phyloP scores from a whole-genome alignment of 2,888 invertebrate species.

The Panopea generosa region DNA sequence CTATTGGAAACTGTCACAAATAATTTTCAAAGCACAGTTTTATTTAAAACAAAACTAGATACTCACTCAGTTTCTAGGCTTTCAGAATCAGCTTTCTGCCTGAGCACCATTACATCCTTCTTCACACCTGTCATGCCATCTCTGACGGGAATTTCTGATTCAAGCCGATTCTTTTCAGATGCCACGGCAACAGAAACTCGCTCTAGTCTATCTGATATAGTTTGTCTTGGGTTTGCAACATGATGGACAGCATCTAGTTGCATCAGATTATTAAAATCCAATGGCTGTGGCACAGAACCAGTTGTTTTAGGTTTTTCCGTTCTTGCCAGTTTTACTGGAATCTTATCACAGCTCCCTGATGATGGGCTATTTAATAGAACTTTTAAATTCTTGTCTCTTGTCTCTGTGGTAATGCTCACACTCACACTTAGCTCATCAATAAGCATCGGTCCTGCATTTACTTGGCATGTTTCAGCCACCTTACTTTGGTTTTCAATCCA shows the following conservation, averaged over 20 bases:
- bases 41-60: not conserved
- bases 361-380: not conserved
- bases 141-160: slow-evolving; percentile 37
- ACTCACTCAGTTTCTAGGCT: slow-evolving; percentile 30
- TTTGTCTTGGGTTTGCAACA: not conserved
- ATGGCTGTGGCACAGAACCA: not conserved
- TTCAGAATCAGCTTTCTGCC: slow-evolving; percentile 12
- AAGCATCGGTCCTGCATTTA: slow-evolving; percentile 28
- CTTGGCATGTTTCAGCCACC: not conserved
- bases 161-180: slow-evolving; percentile 39
- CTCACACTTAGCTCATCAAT: slow-evolving; percentile 55
- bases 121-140: slow-evolving; percentile 5
- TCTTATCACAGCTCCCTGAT: slow-evolving; percentile 45
- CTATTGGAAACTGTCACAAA: too few species aligned
- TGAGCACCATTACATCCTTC: not conserved
- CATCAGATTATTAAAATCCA: not conserved
- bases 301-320: not conserved
- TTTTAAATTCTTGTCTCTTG: not conserved
- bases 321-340: slow-evolving; percentile 54
- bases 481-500: slow-evolving; percentile 56
- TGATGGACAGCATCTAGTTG: not conserved
- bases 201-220: slow-evolving; percentile 38
- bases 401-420: slow-evolving; percentile 31
- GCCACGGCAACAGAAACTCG: slow-evolving; percentile 36
- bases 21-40: not conserved